Base-by-base conservation (phyloP, 2,113 vertebrate genomes). In the Laterallus jamaicensis region DNA sequence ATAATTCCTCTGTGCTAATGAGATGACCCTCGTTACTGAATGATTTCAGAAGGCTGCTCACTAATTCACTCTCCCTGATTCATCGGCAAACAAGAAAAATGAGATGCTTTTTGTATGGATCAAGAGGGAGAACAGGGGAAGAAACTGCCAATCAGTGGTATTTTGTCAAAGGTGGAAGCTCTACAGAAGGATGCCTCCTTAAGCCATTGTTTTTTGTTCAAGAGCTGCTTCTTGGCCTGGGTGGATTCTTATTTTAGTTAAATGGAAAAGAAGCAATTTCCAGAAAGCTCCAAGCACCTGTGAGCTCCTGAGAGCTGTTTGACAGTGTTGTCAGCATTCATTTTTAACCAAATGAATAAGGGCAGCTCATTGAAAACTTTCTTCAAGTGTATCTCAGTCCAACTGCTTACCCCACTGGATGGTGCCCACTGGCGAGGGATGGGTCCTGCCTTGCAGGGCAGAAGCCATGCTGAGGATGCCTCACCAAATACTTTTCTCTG, bases 361-460 rank as follows among this genome's bases (percentile, higher is more conserved):
- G 44, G 49, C 24, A 10, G 40, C 40, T 80, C 9, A 12, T 2
- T 52, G 11, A 52, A 70, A 42, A 1, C 15, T 55, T 15, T 21
- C 18, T 31, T 18, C 1, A 1, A 67, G 20, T 0, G 15, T 11
- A 24, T 35, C 79, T 70, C 5, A 5, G 12, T 49, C 52, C 74
- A 28, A 2, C 50, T 8, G 20, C 35, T 28, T 8, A 9, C 17
- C 26, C 12, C 20, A 37, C 32, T 16, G 76, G 54, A 19, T 0
- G 2, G 24, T 29, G 52, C 35, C 18, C 0, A 0, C 55, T 55
- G 56, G 31, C 59, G 39, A 2, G 29, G 25, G 28, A 5, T 9
- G 55, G 32, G 7, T 64, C 26, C 24, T 19, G 59, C 20, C 55
- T 64, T 39, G 20, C 5, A 29, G n/a, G 82, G 28, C 9, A 15